Evolutionary conservation across 53 echinoderm and acorn worm genomes (phyloP), one percentile per base, ranked within the genome.

Genomic region (Stichopus horrens): DNA sequence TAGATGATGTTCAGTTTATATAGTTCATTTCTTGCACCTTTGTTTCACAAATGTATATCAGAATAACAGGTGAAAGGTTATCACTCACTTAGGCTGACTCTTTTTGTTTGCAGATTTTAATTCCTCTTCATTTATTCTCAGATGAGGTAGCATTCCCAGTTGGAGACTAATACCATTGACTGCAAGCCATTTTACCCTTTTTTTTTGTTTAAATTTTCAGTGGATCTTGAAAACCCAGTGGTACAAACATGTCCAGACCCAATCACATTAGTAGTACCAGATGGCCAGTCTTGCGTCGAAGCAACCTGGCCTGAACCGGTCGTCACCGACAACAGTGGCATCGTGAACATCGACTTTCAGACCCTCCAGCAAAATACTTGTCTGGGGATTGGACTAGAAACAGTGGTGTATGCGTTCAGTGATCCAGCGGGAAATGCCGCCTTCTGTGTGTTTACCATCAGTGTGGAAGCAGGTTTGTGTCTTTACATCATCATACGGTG

Each of bases 401-500:
- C 53, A 18, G 94, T 94, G 55, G 58, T 77, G 18, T 94, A 94
- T 83, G 91, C 86, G 1, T 94, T 94, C 56, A 86, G 74, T 20
- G 94, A 94, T 77, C 86, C 83, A 51, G 83, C 90, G 13, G 91
- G 91, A 58, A 94, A 94, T 57, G 7, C 14, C 0, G 91, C 91
- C 22, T 53, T 11, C 0, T 92, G 92, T 88, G 74, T 18, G 55
- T 92, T 92, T 59, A 81, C 74, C 37, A 87, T 92, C 83, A 90
- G 79, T 56, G 79, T 92, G 11, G 16, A 10, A 63, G 63, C 63
- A 63, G 63, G 63, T 63, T 13, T 63, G 63, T 63, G 11, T 16
- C 63, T 63, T 37, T 37, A 2, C 37, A 37, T 37, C 37, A 37
- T 37, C 37, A 2, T 37, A 37, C 37, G 37, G 37, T 37, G 37